Conservation (phyloP, 2,888 invertebrate genomes). For the Adelognathus sp. region DNA sequence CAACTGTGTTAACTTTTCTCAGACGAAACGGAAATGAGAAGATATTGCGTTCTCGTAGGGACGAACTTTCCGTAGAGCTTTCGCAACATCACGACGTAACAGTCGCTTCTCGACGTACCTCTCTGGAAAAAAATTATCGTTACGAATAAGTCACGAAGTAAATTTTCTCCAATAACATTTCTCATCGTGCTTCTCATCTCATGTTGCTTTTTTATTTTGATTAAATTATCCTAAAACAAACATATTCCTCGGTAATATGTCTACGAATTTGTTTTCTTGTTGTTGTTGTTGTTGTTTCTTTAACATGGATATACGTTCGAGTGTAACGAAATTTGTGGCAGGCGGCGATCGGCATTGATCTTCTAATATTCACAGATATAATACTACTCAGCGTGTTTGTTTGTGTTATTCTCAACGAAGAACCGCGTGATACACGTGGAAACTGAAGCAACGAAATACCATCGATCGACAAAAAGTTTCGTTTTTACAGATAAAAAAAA, state of each 20-base stretch:
- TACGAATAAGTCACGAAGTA: neutral
- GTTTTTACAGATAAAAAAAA: neutral
- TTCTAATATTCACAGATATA: conserved; percentile 26
- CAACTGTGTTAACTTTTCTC: conserved; percentile 11
- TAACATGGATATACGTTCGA: conserved; percentile 74
- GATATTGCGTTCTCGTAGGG: neutral
- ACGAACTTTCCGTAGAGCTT: too few relatives aligned
- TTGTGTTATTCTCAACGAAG: neutral
- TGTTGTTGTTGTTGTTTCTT: conserved; percentile 59
- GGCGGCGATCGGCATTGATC: conserved; percentile 27
- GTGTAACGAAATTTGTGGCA: conserved; percentile 55
- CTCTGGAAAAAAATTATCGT: neutral
- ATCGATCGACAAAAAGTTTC: neutral
- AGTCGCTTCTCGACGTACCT: too few relatives aligned
- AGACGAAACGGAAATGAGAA: conserved; percentile 3
- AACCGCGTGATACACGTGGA: conserved; percentile 25
- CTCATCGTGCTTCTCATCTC: conserved; percentile 36
- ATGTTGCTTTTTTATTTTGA: conserved; percentile 66
- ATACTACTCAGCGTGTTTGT: conserved; percentile 6
- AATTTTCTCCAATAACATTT: conserved; percentile 61
- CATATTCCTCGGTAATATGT: conserved; percentile 73
- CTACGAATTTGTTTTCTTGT: conserved; percentile 66
- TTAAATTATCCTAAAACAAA: conserved; percentile 77
- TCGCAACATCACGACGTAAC: too few relatives aligned
- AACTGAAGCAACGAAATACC: conserved; percentile 6